These are phyloP conservation scores for Molossus alvarezi DNA, from an alignment of 2,797 vertebrate genomes.

Conservation along the genomic window DNA sequence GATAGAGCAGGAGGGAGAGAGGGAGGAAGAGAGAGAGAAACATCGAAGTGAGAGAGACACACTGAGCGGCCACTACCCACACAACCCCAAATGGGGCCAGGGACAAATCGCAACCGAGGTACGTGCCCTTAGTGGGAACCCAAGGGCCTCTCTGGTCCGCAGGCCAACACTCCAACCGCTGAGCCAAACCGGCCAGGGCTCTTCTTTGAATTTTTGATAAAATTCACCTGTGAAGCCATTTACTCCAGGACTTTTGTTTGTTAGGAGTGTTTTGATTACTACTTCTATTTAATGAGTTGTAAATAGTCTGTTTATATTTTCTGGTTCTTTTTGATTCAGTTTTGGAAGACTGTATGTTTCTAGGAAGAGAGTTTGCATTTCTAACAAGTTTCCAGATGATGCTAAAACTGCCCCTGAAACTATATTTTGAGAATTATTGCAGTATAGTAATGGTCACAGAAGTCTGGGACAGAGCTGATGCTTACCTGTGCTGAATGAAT, in stretches of 20 bases:
- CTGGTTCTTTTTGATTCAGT: not conserved
- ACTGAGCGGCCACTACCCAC: too few species aligned
- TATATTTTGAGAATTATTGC: not conserved
- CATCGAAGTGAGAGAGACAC: too few species aligned
- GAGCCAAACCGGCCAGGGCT: too few species aligned
- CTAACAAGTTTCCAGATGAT: not conserved
- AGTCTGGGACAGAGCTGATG: not conserved
- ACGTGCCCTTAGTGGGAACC: too few species aligned
- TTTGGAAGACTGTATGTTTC: constrained; percentile 5
- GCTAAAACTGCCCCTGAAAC: not conserved
- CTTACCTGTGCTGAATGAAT: not conserved
- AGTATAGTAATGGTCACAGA: not conserved
- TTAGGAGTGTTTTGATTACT: not conserved
- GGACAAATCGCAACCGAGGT: too few species aligned
- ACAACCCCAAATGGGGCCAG: too few species aligned
- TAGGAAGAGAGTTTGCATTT: constrained; percentile 5
- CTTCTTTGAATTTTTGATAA: not conserved
- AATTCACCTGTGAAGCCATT: not conserved
- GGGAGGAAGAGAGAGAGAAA: too few species aligned
- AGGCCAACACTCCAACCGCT: too few species aligned
- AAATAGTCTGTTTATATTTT: not conserved
- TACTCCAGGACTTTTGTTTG: not conserved
- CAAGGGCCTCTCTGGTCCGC: too few species aligned
- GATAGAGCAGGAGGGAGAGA: too few species aligned
- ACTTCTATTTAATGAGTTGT: not conserved